Conservation (phyloP, 2,113 vertebrate genomes). For the Rhea pennata region DNA sequence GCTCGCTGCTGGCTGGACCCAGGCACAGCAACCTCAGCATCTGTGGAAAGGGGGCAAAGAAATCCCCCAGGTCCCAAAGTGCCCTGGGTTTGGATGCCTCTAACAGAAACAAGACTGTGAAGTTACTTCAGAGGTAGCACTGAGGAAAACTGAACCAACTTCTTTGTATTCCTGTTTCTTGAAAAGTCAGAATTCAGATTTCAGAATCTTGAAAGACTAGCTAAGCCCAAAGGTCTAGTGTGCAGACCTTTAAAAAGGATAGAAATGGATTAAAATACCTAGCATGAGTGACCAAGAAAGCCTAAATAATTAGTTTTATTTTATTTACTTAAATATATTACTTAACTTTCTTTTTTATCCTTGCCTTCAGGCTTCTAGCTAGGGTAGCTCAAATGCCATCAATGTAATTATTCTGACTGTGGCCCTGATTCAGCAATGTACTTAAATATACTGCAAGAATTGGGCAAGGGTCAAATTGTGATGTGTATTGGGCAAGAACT, state of each 20-base stretch:
- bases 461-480: neutral
- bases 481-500: neutral
- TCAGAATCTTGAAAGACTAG: neutral
- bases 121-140: neutral
- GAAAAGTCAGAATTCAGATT: neutral
- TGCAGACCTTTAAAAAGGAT: neutral
- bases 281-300: neutral
- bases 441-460: neutral
- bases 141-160: neutral
- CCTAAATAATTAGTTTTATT: neutral
- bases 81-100: neutral
- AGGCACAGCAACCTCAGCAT: neutral
- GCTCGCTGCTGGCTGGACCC: neutral
- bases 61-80: neutral
- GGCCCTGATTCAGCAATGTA: neutral
- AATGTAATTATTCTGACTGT: neutral
- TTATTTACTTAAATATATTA: neutral
- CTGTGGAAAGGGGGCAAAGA: neutral
- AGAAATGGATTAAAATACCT: neutral
- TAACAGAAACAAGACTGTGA: neutral
- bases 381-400: neutral
- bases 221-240: neutral
- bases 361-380: conserved; percentile 5
- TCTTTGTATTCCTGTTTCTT: neutral
- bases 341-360: neutral